These are phyloP conservation scores for Drosophila kuntzei DNA, from an alignment of 2,888 invertebrate species.

Conservation along the genomic window DNA sequence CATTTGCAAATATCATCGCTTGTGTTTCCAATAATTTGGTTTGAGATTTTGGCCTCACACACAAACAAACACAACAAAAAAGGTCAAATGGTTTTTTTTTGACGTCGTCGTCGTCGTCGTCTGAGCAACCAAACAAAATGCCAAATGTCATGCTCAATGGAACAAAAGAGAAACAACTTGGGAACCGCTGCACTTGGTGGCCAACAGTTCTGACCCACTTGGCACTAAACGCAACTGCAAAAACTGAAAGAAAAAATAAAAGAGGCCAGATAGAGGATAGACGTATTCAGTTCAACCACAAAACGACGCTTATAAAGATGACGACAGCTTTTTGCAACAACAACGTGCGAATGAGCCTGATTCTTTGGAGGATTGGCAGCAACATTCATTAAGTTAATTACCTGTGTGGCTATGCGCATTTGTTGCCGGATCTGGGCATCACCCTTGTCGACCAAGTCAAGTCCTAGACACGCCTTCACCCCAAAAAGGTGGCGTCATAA, in stretches of 20 bases:
- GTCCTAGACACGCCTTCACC: constrained; percentile 47
- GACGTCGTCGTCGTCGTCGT: constrained; percentile 40
- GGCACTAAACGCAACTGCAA: constrained; percentile 53
- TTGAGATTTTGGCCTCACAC: constrained; percentile 16
- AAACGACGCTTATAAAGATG: constrained; percentile 43
- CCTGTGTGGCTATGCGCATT: constrained; percentile 27
- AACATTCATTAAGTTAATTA: constrained; percentile 58
- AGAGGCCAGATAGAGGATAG: constrained; percentile 9
- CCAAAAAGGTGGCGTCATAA: constrained; percentile 53
- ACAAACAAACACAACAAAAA: constrained; percentile 35
- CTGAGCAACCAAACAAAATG: constrained; percentile 65
- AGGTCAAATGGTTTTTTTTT: constrained; percentile 64
- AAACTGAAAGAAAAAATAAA: constrained; percentile 1
- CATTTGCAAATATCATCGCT: constrained; percentile 57
- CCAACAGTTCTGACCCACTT: constrained; percentile 59
- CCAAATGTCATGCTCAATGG: constrained; percentile 63
- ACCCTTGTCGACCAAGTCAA: constrained; percentile 11
- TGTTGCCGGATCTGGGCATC: constrained; percentile 14
- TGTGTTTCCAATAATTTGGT: constrained; percentile 36
- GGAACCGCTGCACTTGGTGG: constrained; percentile 57
- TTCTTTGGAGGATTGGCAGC: constrained; percentile 38
- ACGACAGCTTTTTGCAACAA: constrained; percentile 34
- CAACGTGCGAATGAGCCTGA: not conserved
- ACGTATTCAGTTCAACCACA: constrained; percentile 22
- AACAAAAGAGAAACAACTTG: constrained; percentile 26